Evolutionary conservation across 2,113 vertebrate species (phyloP), one percentile per base, ranked within the genome.

Genomic region (Aegithalos caudatus): DNA sequence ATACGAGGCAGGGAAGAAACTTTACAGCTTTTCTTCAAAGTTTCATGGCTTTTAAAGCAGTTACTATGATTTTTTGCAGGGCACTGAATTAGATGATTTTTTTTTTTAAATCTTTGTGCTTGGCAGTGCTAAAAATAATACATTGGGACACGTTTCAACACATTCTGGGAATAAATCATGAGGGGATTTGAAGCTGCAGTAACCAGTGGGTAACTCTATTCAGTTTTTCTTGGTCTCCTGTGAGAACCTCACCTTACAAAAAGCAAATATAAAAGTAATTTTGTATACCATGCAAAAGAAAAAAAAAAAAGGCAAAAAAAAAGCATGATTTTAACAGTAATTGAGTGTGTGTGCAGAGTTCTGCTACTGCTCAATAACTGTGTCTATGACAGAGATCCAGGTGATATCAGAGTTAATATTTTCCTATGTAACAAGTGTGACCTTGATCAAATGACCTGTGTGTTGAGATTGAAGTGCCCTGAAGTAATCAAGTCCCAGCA

Each of bases 91-190:
- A 58, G 12, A 10, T 14, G 12, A 10, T 14, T 35, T 44, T 24
- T 24, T 31, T 54, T 27, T 56, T 61, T 37, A 7, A 5, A 35
- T 24, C 3, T 53, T 70, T 81, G 7, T 61, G 2, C 23, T 61
- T 73, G 35, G 21, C n/a, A 72, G 16, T 16, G 29, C 24, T 81
- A 54, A 69, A 82, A 87, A 37, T n/a, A 54, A 35, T 42, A 29
- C 2, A 1, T n/a, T 2, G 13, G 20, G n/a, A 38, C 1, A 1
- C 11, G 14, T 45, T 81, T 51, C 44, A 84, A 27, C 27, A 38
- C 6, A 3, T 62, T 72, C 28, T 79, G 29, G 23, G 10, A 83
- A 54, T 86, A 83, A 86, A 81, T 11, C 5, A 31, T 5, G 8
- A 73, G 45, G 8, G 19, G 14, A 35, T 73, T 89, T 65, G 48